These are phyloP conservation scores for Atopsyche davidsoni DNA, from an alignment of 1,140 invertebrate genomes.

Conservation along the genomic window DNA sequence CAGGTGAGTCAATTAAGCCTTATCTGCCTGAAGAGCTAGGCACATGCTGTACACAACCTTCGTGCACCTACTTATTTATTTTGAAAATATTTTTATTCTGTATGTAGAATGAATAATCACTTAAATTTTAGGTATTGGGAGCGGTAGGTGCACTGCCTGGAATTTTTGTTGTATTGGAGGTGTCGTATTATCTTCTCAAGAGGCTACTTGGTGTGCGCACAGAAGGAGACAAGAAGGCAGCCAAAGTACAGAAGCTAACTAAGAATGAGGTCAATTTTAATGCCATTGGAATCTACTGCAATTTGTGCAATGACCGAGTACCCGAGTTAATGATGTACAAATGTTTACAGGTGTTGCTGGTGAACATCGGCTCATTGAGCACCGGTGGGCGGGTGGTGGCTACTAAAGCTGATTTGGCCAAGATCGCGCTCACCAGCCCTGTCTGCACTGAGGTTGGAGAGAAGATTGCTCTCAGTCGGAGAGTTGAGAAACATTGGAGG, in stretches of 20 bases:
- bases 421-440: conserved; percentile 93
- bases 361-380: conserved; percentile 98
- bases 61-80: no score
- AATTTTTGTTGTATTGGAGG: conserved; percentile 97
- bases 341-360: conserved; percentile 77
- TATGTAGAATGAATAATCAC: no score
- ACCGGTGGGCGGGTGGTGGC: conserved; percentile 95
- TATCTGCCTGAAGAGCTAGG: no score
- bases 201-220: conserved; percentile 94
- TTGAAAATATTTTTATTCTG: no score
- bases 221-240: conserved; percentile 98
- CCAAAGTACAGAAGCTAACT: conserved; percentile 87
- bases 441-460: conserved; percentile 98
- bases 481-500: conserved; percentile 99
- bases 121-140: conserved; percentile 77
- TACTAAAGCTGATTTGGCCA: conserved; percentile 95
- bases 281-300: no score
- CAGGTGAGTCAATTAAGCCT: conserved; percentile 50
- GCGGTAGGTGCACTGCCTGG: conserved; percentile 93
- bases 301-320: no score
- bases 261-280: conserved; percentile 62
- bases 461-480: conserved; percentile 95
- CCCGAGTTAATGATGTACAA: no score
- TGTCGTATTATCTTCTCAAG: conserved; percentile 95
- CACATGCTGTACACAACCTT: no score